Percentiles rank a stretch among this genome's conserved stretches.
Evolutionary conservation across 2,888 invertebrate genomes (phyloP).

Genomic region (Proisotoma minuta): DNA sequence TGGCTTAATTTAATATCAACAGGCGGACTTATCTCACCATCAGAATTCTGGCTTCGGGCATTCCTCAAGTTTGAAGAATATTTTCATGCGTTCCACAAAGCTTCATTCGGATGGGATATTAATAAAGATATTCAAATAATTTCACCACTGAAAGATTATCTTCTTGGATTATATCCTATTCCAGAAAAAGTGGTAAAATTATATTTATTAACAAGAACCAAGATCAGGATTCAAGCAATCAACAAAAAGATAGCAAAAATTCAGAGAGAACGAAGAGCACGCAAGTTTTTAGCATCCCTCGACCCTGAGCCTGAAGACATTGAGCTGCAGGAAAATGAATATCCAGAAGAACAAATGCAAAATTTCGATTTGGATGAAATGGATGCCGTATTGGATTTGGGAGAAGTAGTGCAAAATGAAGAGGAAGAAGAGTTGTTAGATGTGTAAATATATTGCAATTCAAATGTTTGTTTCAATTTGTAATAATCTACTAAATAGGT

Average conservation of each 20-base stretch:
- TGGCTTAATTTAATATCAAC: slow-evolving; percentile 5
- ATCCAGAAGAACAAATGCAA: background rate
- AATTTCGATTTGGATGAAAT: background rate
- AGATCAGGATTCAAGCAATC: slow-evolving; percentile 5
- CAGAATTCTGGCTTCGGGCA: background rate
- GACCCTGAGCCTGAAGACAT: background rate
- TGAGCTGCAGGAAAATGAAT: background rate
- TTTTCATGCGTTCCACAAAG: background rate
- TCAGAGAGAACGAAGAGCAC: background rate
- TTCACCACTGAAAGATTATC: background rate
- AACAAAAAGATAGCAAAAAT: background rate
- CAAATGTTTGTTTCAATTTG: too few relatives aligned
- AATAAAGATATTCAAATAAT: background rate
- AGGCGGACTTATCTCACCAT: background rate
- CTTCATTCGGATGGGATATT: background rate
- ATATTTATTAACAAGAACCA: background rate
- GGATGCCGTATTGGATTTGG: background rate
- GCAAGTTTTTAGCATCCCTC: background rate
- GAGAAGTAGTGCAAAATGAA: background rate
- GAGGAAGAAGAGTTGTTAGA: background rate
- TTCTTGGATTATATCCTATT: background rate
- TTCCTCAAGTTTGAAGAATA: background rate
- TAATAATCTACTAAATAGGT: too few relatives aligned
- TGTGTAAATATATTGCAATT: too few relatives aligned
- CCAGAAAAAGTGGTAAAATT: background rate